Evolutionary conservation across 2,113 vertebrate genomes (phyloP), one percentile per base, ranked within the genome.

Genomic region (Ailuropoda melanoleuca): DNA sequence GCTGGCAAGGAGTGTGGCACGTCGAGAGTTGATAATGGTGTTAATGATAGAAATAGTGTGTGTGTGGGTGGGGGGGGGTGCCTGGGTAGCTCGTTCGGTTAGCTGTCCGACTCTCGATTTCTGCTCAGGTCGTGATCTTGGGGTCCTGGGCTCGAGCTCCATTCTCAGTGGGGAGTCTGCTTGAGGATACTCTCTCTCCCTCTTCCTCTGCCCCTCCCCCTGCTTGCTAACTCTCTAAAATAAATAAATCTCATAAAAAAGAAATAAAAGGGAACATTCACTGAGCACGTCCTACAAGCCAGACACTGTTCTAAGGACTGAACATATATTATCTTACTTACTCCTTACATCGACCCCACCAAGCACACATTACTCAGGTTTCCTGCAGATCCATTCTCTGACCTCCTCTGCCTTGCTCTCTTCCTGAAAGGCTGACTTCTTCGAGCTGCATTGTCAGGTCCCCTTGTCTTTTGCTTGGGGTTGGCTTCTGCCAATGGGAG

Each of bases 11-110:
- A 17, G 29, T 17, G n/a, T 1, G 48, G 48, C 10, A 24, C 17
- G 1, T 2, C 0, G 1, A 88, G 77, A 21, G 68, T 4, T 43
- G 78, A n/a, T 7, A 4, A 8, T 0, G 0, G 55, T 1, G 18
- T 15, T 37, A 5, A 14, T 24, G 46, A 60, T 11, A 29, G n/a
- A 74, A 26, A 39, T 26, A 24, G 5, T 23, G 64, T 82, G 1
- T 17, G 62, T 50, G 9, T 43, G 56, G 9, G 24, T 62, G 56
- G 24, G 64, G 7, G 60, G 60, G 29, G 17, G 31, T 2, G 14
- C 66, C 34, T 68, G 66, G 8, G 17, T 4, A 21, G 18, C 66
- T 37, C 34, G 0, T 8, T 21, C 1, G 8, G 66, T 68, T n/a
- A 68, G 19, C 8, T 68, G 34, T 68, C 34, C 8, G 34, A 68